These are phyloP conservation scores for Montifringilla adamsi DNA, from an alignment of 2,113 vertebrate genomes.

Conservation along the genomic window DNA sequence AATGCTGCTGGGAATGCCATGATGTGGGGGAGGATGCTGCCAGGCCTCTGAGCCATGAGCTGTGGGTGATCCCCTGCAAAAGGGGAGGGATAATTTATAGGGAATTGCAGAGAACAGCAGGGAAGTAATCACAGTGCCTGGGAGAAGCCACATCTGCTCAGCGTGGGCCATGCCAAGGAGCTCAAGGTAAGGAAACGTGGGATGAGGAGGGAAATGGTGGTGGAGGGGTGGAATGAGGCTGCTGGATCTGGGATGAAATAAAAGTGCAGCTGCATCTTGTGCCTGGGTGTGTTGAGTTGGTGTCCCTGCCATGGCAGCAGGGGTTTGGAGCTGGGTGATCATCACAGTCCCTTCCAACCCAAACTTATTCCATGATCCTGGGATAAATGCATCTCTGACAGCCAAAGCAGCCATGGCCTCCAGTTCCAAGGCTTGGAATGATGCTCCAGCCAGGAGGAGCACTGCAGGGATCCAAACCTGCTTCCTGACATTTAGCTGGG, in stretches of 20 bases:
- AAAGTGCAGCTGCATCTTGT: accelerated
- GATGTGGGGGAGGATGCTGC: not conserved
- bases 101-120: not conserved
- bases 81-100: not conserved
- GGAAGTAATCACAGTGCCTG: not conserved
- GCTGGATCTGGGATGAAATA: accelerated
- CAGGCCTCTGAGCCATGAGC: not conserved
- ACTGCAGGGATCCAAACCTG: not conserved
- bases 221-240: not conserved
- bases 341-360: not conserved
- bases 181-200: not conserved
- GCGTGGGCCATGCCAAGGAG: accelerated
- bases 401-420: not conserved
- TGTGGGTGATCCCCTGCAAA: not conserved
- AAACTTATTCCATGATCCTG: not conserved
- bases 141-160: not conserved
- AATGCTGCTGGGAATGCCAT: not conserved
- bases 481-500: not conserved
- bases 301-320: not conserved
- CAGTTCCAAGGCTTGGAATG: not conserved
- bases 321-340: not conserved
- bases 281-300: not conserved
- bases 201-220: not conserved
- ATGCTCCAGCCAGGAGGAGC: not conserved
- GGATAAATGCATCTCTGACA: not conserved